A percentile compares a stretch with the other conserved stretches of the same genome.
These are phyloP conservation scores for Drosophila tanythrix DNA, from an alignment of 2,888 invertebrate species.

Conservation along the genomic window DNA sequence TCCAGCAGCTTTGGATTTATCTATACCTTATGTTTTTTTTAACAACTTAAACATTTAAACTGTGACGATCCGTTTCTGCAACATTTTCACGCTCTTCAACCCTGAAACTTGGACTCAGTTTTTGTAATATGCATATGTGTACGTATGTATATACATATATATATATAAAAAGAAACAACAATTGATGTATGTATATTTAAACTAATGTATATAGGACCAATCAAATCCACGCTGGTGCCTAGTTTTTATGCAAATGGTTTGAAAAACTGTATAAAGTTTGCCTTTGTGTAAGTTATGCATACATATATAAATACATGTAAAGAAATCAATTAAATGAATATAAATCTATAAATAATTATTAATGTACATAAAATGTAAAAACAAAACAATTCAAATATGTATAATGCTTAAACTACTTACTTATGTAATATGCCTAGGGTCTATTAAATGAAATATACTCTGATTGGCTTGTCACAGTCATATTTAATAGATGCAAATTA, in stretches of 20 bases:
- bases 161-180: neutral
- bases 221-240: slow-evolving; percentile 57
- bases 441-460: slow-evolving; percentile 56
- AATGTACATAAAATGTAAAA: slow-evolving; percentile 63
- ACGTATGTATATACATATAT: slow-evolving; percentile 23
- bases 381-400: slow-evolving; percentile 30
- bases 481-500: slow-evolving; percentile 54
- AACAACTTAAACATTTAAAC: slow-evolving; percentile 8
- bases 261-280: slow-evolving; percentile 7
- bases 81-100: slow-evolving; percentile 14
- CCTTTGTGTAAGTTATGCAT: slow-evolving; percentile 32
- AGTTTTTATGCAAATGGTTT: slow-evolving; percentile 33
- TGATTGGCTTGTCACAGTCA: slow-evolving; percentile 59
- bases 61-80: slow-evolving; percentile 7
- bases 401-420: slow-evolving; percentile 52
- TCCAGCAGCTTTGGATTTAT: slow-evolving; percentile 22
- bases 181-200: slow-evolving; percentile 32
- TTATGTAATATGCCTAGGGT: slow-evolving; percentile 62
- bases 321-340: slow-evolving; percentile 39
- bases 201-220: slow-evolving; percentile 41
- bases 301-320: slow-evolving; percentile 24
- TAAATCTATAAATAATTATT: slow-evolving; percentile 56
- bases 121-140: slow-evolving; percentile 32
- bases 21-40: slow-evolving; percentile 3
- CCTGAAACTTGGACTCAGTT: slow-evolving; percentile 20